phyloP scores from a whole-genome alignment of 1,140 invertebrate genomes.

The Lordiphosa clarofinis region DNA sequence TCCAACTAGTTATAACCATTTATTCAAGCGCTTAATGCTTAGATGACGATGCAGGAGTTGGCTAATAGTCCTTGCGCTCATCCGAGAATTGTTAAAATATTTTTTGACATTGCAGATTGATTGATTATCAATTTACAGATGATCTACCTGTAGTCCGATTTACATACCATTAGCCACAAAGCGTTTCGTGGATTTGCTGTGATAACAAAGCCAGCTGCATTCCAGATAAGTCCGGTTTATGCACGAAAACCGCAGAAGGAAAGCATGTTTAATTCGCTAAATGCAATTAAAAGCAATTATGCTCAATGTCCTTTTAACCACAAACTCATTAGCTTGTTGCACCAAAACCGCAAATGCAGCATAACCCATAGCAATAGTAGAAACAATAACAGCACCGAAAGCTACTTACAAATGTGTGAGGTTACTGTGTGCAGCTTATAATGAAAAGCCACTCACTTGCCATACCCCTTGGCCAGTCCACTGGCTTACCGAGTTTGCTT shows the following conservation, averaged over 20 bases:
- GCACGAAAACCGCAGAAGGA: conserved; percentile 30
- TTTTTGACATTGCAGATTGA: no score
- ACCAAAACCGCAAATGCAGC: conserved; percentile 67
- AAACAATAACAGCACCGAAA: conserved; percentile 25
- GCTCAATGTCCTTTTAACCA: conserved; percentile 61
- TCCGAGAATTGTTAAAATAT: no score
- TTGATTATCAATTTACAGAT: no score
- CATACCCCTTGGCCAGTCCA: conserved; percentile 1
- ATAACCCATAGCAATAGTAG: conserved; percentile 37
- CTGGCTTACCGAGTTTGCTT: conserved; percentile 38
- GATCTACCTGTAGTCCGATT: no score
- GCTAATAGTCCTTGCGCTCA: no score
- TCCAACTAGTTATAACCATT: no score
- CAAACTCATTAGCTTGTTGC: conserved; percentile 76
- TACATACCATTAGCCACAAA: no score
- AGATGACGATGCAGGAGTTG: no score
- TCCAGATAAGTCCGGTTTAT: neutral
- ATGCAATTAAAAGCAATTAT: conserved; percentile 78
- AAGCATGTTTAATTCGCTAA: conserved; percentile 72
- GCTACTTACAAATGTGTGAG: conserved; percentile 33
- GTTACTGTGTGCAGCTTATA: conserved; percentile 8
- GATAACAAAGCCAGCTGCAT: neutral
- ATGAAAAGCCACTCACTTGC: conserved; percentile 32
- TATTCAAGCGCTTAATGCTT: no score
- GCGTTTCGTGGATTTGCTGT: no score